Evolutionary conservation across 2,113 vertebrate genomes (phyloP).

Genomic region (Neogale vison): DNA sequence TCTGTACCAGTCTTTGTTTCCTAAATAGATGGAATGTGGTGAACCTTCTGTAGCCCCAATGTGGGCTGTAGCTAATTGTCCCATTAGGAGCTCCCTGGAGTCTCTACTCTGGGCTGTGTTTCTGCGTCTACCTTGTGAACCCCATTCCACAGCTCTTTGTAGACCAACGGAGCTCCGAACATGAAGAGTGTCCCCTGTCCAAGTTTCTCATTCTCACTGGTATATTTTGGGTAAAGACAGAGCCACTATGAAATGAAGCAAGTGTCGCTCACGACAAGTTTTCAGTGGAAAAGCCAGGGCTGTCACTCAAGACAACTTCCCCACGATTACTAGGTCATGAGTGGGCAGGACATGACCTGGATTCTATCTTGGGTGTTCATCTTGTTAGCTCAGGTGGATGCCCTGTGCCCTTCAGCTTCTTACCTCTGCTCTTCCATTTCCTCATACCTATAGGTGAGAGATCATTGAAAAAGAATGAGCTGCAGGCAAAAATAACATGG

Average conservation of each 20-base stretch:
- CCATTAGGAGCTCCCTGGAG: background rate
- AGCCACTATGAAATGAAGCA: background rate
- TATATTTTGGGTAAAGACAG: background rate
- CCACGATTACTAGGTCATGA: background rate
- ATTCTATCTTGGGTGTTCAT: fast-evolving
- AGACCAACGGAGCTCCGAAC: background rate
- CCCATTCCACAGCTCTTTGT: too few species aligned
- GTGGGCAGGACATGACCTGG: background rate
- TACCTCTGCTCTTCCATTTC: background rate
- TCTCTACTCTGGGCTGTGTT: background rate
- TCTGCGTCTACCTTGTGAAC: background rate
- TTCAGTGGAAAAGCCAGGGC: background rate
- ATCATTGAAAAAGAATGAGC: background rate
- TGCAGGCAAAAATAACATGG: background rate
- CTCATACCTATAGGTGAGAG: background rate
- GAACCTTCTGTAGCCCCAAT: fast-evolving
- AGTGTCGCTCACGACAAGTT: background rate
- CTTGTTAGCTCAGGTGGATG: background rate
- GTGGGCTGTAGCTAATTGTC: background rate
- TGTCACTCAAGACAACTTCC: background rate
- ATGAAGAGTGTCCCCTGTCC: background rate
- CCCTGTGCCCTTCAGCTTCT: background rate
- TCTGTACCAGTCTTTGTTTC: background rate
- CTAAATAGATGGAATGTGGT: background rate
- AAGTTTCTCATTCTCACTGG: background rate